A percentile compares a stretch with the other conserved stretches of the same genome.
These are phyloP conservation scores for Tyria jacobaeae DNA, from an alignment of 2,888 invertebrate species.

Conservation along the genomic window DNA sequence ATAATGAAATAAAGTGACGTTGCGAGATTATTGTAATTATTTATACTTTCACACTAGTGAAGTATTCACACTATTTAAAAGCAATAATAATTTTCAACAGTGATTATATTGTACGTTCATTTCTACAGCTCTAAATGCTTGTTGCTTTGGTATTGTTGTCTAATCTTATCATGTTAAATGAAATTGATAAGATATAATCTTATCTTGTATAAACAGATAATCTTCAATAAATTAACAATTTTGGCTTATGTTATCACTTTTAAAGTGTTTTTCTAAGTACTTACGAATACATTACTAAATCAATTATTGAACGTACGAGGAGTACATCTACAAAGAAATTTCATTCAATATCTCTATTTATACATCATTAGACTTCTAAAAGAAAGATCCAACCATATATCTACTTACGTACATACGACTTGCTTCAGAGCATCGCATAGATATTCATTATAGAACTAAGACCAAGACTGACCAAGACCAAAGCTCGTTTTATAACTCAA, in stretches of 20 bases:
- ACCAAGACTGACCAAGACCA: background rate
- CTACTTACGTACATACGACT: slow-evolving; percentile 9
- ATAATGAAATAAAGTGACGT: slow-evolving; percentile 30
- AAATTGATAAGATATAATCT: slow-evolving; percentile 35
- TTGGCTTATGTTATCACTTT: slow-evolving; percentile 36
- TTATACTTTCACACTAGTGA: slow-evolving; percentile 9
- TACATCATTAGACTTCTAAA: slow-evolving; percentile 28
- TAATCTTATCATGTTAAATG: slow-evolving; percentile 28
- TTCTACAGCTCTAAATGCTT: slow-evolving; percentile 22
- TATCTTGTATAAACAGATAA: slow-evolving; percentile 14
- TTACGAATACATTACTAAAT: slow-evolving; percentile 21
- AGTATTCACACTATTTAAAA: slow-evolving; percentile 16
- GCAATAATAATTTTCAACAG: slow-evolving; percentile 27
- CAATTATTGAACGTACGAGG: background rate
- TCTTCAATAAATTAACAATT: slow-evolving; percentile 34
- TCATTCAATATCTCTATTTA: slow-evolving; percentile 26
- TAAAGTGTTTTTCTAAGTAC: slow-evolving; percentile 39
- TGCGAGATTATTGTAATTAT: slow-evolving; percentile 7
- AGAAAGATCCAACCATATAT: slow-evolving; percentile 7
- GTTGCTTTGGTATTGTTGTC: slow-evolving; percentile 36
- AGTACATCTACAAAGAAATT: slow-evolving; percentile 12
- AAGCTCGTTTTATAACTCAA: background rate
- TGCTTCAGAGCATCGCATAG: background rate
- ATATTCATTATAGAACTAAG: slow-evolving; percentile 3
- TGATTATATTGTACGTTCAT: slow-evolving; percentile 29